These are phyloP conservation scores for Nomada fabriciana DNA, from an alignment of 2,888 invertebrate species.

Conservation along the genomic window DNA sequence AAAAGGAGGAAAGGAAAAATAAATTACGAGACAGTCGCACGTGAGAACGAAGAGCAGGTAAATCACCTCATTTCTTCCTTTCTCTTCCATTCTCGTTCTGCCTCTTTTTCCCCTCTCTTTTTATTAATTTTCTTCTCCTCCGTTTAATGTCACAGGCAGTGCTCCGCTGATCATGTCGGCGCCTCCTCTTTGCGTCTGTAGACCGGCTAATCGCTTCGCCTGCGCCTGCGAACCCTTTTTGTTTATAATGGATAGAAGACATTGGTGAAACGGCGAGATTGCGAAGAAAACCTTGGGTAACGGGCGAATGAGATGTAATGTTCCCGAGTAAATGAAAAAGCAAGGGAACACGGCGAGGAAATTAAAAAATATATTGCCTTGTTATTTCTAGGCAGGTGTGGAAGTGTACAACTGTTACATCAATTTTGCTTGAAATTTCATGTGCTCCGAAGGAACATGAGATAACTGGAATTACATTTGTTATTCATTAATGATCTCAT, in stretches of 20 bases:
- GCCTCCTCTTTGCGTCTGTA: background rate
- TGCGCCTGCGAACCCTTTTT: background rate
- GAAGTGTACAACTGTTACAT: no score
- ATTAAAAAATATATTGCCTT: no score
- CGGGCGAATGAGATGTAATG: no score
- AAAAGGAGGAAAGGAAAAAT: no score
- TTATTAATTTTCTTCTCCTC: background rate
- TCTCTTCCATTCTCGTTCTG: conserved; percentile 43
- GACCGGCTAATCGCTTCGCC: conserved; percentile 3
- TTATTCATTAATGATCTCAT: no score
- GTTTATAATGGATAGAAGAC: background rate
- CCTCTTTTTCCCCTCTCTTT: background rate
- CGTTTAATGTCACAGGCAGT: conserved; percentile 16
- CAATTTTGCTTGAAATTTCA: no score
- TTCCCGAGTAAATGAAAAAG: no score
- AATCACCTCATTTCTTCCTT: conserved; percentile 49
- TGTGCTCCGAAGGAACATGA: no score
- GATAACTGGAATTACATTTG: no score
- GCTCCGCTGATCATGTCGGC: background rate
- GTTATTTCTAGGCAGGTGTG: no score
- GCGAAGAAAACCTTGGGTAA: background rate
- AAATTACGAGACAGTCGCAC: conserved; percentile 48
- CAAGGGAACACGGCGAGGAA: no score
- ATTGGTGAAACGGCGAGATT: background rate
- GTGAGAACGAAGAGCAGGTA: conserved; percentile 63